Conservation (phyloP, 2,797 vertebrate species). For the Podarcis siculus region DNA sequence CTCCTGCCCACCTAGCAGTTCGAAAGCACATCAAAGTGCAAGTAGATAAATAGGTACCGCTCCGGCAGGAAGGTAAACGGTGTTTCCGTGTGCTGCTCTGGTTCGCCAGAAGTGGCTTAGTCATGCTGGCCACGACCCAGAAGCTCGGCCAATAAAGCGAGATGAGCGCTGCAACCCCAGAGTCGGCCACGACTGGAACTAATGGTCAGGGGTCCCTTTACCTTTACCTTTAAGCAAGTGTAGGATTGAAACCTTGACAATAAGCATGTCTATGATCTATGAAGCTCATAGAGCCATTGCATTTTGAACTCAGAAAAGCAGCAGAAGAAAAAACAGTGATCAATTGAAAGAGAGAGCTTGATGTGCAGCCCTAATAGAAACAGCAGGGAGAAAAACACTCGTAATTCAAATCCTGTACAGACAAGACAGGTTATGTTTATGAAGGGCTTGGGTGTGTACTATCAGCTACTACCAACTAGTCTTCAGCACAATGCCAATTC, state of each 20-base stretch:
- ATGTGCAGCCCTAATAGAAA: neutral
- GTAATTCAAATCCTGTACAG: conserved; percentile 10
- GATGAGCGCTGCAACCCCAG: no score
- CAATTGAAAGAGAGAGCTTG: neutral
- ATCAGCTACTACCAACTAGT: neutral
- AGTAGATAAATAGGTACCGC: no score
- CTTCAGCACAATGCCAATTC: neutral
- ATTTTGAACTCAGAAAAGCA: neutral
- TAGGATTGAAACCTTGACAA: neutral
- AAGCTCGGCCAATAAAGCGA: no score
- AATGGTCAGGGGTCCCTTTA: no score
- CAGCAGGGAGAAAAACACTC: neutral
- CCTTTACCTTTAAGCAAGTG: no score
- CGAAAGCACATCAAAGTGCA: no score
- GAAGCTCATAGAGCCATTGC: neutral
- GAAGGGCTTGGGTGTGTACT: conserved; percentile 15
- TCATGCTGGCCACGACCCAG: no score
- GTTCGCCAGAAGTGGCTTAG: no score
- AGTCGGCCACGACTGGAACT: no score
- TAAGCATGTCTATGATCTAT: neutral
- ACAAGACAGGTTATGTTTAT: conserved; percentile 16
- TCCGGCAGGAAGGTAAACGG: no score
- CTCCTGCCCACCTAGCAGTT: no score
- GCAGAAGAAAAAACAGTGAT: neutral
- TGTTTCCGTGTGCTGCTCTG: no score